These are phyloP conservation scores for Megaustenia siamemsis DNA, from an alignment of 2,888 invertebrate species.

Conservation along the genomic window DNA sequence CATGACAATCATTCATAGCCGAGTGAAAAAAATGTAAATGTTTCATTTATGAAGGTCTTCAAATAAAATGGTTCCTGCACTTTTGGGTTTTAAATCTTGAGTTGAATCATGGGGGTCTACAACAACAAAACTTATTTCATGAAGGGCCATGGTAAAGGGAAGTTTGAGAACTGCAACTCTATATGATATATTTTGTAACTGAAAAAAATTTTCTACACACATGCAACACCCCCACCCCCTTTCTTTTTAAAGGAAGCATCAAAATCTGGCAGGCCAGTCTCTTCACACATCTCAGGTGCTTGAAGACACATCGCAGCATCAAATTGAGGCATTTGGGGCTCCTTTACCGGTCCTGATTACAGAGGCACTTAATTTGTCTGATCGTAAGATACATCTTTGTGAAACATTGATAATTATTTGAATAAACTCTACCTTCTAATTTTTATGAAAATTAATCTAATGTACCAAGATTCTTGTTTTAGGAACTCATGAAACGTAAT, in stretches of 20 bases:
- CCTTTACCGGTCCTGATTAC: conserved; percentile 92
- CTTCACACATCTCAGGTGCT: conserved; percentile 87
- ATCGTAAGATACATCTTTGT: conserved; percentile 82
- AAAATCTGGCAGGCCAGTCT: conserved; percentile 63
- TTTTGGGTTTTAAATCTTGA: too few species aligned
- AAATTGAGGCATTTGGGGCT: conserved; percentile 89
- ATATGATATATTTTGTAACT: neutral
- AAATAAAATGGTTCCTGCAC: too few species aligned
- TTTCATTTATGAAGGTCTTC: too few species aligned
- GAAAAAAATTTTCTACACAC: neutral
- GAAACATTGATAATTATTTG: neutral
- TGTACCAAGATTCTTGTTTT: too few species aligned
- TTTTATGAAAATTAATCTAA: neutral
- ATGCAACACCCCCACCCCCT: neutral
- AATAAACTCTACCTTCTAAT: neutral
- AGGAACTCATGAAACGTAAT: too few species aligned
- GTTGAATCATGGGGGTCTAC: too few species aligned
- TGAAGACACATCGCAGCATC: conserved; percentile 87
- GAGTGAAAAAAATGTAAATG: too few species aligned
- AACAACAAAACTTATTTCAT: too few species aligned
- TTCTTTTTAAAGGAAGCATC: conserved; percentile 55
- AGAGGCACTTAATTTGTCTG: conserved; percentile 91
- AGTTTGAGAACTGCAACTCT: too few species aligned
- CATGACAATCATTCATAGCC: too few species aligned
- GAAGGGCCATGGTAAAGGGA: too few species aligned